Conservation (phyloP, 2,797 vertebrate species). For the Leptoclinus maculatus region DNA sequence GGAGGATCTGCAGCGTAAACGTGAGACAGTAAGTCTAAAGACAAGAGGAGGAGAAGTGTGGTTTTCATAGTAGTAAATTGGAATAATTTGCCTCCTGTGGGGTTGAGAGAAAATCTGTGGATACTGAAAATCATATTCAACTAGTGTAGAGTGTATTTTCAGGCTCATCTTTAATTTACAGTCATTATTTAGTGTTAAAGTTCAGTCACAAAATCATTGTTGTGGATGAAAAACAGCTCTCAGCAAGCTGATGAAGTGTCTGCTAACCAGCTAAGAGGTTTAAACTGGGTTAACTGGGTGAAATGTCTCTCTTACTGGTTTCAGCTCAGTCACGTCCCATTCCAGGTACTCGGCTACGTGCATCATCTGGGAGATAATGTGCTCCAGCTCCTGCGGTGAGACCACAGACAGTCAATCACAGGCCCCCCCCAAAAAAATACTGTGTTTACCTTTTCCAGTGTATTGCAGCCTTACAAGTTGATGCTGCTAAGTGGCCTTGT, state of each 20-base stretch:
- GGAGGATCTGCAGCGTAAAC: conserved; percentile 86
- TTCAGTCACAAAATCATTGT: neutral
- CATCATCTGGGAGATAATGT: conserved; percentile 98
- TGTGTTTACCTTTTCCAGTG: conserved; percentile 60
- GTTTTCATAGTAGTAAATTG: neutral
- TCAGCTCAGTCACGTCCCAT: conserved; percentile 96
- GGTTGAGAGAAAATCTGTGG: neutral
- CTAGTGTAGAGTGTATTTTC: neutral
- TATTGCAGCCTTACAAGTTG: conserved; percentile 51
- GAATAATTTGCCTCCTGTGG: neutral
- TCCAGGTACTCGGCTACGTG: conserved; percentile 96
- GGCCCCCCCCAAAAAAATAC: conserved; percentile 50
- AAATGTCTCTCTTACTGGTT: conserved; percentile 85
- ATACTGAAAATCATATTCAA: neutral
- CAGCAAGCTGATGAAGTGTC: neutral
- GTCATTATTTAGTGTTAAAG: neutral
- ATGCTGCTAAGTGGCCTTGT: conserved; percentile 33
- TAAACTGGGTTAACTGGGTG: neutral
- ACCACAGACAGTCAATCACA: conserved; percentile 62
- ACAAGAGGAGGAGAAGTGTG: neutral
- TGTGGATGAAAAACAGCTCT: neutral
- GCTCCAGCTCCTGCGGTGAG: conserved; percentile 90
- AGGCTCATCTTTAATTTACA: neutral
- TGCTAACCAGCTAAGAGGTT: neutral
- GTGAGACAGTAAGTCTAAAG: neutral